These are phyloP conservation scores for Drosophila mulleri DNA, from an alignment of 2,888 invertebrate species.

Conservation along the genomic window DNA sequence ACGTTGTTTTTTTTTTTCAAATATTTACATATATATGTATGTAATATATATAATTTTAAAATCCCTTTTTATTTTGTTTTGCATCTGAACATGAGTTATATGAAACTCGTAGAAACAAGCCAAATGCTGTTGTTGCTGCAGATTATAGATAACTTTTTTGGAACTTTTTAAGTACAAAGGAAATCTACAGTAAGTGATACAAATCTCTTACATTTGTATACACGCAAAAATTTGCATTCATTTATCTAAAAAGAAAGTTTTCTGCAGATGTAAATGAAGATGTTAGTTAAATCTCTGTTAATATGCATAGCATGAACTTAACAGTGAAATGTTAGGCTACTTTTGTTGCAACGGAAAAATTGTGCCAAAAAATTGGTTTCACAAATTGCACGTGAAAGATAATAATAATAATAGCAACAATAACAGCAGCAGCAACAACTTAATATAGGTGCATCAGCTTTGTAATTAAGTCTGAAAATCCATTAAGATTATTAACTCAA, in stretches of 20 bases:
- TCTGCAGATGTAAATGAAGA: background rate
- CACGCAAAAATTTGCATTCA: background rate
- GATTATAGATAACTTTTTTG: background rate
- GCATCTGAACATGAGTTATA: no score
- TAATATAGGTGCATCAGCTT: slow-evolving; percentile 40
- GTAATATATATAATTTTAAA: no score
- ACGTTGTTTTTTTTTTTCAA: no score
- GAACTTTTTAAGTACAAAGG: no score
- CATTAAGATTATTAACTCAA: slow-evolving; percentile 77
- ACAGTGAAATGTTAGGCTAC: slow-evolving; percentile 4
- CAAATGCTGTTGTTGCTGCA: background rate
- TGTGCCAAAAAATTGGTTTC: slow-evolving; percentile 25
- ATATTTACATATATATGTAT: no score
- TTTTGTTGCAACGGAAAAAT: slow-evolving; percentile 7
- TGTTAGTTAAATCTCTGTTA: background rate
- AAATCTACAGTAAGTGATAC: no score
- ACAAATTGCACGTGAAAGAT: slow-evolving; percentile 9
- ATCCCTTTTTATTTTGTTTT: no score
- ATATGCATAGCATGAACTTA: background rate
- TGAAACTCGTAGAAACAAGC: background rate
- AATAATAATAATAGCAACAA: slow-evolving; percentile 8
- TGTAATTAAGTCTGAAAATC: slow-evolving; percentile 68
- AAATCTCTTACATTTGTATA: no score
- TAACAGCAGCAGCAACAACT: slow-evolving; percentile 9
- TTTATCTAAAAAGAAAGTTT: slow-evolving; percentile 2